Evolutionary conservation across 2,113 vertebrate genomes (phyloP), one percentile per base, ranked within the genome.

Genomic region (Calyptommatus sinebrachiatus): DNA sequence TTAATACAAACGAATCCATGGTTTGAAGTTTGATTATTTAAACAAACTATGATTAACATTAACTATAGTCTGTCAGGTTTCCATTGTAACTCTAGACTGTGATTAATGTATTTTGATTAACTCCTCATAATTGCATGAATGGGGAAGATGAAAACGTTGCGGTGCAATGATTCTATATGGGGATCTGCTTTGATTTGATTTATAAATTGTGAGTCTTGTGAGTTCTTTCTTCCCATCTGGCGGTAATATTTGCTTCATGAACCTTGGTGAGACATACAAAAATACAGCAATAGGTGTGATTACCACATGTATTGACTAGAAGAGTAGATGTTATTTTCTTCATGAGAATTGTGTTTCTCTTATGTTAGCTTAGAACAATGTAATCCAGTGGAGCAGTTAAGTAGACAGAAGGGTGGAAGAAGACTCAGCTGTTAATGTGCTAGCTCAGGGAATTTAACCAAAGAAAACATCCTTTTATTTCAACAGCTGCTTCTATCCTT

Each of bases 401-500:
- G 22, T 88, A 87, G 83, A 81, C 61, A 79, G 35, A 83, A 76
- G 14, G 79, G 76, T 62, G 73, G 46, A 68, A 53, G 79, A 85
- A 83, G 71, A 69, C 87, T 83, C 85, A 89, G 90, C 78, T 90
- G 86, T 86, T 83, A 71, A 18, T 85, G 78, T 85, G 80, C 85
- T 87, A 83, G 79, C 74, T 89, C 84, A 86, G 71, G 85, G 76
- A 35, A 70, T 88, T 81, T 79, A 80, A 84, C 48, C 11, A 69
- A 74, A 83, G 84, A 88, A 85, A 88, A 69, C 26, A 22, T 11
- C 71, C 62, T 63, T 84, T 81, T 89, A 87, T 89, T 89, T 90
- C 83, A 86, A 84, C 83, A 88, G 85, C 90, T 91, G 81, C 80
- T 63, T 86, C 80, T 26, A 82, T 46, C 63, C 88, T 91, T 88